Evolutionary conservation across 1,140 invertebrate species (phyloP).

Genomic region (Pteromalus puparum): DNA sequence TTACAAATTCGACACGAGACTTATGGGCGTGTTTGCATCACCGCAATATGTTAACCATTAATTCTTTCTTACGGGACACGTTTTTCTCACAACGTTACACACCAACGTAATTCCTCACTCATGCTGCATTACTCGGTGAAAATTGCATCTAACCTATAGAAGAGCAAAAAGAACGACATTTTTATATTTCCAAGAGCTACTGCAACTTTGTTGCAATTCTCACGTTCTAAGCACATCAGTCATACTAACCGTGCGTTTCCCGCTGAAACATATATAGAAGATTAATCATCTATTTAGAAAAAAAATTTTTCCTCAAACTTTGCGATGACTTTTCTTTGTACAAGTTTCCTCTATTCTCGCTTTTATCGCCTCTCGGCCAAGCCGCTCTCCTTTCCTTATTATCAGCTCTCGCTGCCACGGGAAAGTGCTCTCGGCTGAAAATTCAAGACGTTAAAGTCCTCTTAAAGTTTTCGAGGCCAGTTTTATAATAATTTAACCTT

Average conservation of each 20-base stretch:
- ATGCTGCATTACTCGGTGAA: not conserved
- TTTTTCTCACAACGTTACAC: not conserved
- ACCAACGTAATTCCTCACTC: not conserved
- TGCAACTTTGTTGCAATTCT: not conserved
- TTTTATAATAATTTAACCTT: conserved; percentile 35
- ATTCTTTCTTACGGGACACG: not conserved
- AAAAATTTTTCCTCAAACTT: conserved; percentile 1
- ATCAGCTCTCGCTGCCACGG: not conserved
- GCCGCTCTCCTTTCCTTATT: conserved; percentile 24
- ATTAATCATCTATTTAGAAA: conserved; percentile 4
- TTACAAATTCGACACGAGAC: conserved; percentile 7
- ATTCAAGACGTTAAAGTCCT: conserved; percentile 31
- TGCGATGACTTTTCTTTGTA: conserved; percentile 24
- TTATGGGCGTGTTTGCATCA: not conserved
- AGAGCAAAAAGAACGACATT: too few relatives aligned
- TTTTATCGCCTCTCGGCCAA: conserved; percentile 14
- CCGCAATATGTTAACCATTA: not conserved
- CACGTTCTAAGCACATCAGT: not conserved
- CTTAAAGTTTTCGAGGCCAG: conserved; percentile 25
- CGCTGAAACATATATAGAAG: not conserved
- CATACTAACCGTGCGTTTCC: not conserved
- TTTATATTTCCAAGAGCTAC: not conserved
- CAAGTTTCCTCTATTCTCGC: conserved; percentile 26
- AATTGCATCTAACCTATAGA: not conserved
- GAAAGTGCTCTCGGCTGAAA: not conserved